Evolutionary conservation across 2,797 vertebrate species (phyloP).

Genomic region (Cyclopterus lumpus): DNA sequence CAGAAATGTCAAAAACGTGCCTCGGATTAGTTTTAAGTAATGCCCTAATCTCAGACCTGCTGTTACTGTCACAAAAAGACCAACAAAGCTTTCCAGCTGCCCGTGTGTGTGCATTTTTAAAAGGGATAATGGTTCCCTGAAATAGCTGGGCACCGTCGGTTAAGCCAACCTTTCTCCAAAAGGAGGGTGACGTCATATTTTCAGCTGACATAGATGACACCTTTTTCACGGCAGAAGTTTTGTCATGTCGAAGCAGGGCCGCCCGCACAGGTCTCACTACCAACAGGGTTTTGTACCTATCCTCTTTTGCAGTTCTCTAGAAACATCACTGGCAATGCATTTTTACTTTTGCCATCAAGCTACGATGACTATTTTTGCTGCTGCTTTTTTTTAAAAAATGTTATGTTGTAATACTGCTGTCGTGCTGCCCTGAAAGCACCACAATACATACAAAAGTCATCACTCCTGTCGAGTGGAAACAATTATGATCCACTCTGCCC

Average conservation of each 20-base stretch:
- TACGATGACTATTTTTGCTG: background rate
- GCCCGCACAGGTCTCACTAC: too few species aligned
- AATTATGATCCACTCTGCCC: conserved; percentile 70
- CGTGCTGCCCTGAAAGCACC: background rate
- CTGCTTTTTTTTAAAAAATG: too few species aligned
- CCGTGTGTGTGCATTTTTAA: too few species aligned
- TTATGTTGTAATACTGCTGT: too few species aligned
- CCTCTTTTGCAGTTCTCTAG: background rate
- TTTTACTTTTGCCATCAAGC: background rate
- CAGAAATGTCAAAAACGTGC: conserved; percentile 1
- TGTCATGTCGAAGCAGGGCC: too few species aligned
- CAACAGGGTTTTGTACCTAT: too few species aligned
- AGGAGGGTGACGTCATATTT: too few species aligned
- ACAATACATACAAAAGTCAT: background rate
- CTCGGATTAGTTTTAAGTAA: background rate
- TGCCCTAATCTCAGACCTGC: background rate
- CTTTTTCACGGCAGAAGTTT: too few species aligned
- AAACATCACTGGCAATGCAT: background rate
- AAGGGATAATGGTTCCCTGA: too few species aligned
- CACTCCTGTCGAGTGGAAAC: conserved; percentile 47
- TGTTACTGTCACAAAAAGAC: background rate
- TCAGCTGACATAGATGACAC: too few species aligned
- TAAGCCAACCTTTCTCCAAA: too few species aligned
- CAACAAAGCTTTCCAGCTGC: background rate
- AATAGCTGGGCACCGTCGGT: too few species aligned